Base-by-base conservation (phyloP, 2,113 vertebrate species). In the Odocoileus virginianus region DNA sequence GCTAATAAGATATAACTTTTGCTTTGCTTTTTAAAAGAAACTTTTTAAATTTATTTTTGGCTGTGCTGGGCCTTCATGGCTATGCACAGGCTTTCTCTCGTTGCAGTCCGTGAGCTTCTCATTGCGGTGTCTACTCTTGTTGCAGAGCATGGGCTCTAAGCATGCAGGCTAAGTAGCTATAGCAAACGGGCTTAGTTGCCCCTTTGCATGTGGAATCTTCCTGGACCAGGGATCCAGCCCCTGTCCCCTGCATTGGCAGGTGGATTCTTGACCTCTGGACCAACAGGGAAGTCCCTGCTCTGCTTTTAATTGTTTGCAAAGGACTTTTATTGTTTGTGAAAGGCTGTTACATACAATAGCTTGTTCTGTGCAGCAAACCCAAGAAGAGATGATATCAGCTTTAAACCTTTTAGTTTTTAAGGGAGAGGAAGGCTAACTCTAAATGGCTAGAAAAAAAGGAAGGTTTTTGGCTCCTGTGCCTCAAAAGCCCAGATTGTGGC, bases 351-450 rank as follows among this genome's bases (percentile, higher is more conserved):
- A 58, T 95, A 95, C 79, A 97, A 92, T 96, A 95, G 95, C 93
- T 94, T 94, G 93, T 94, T 97, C 91, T 94, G 54, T 89, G 43
- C 61, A 97, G 40, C 83, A 95, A 54, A 95, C 61, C 40, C 84
- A 89, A 98, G 95, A 95, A 96, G 95, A 95, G 93, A 96, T 97
- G 87, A 47, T 95, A 78, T 97, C 97, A 92, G 78, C 86, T 40
- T 81, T 92, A 89, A 94, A 95, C 96, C 21, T 87, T 97, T 97
- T 97, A 36, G 83, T 96, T 98, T 97, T 97, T 78, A 81, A 58
- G 61, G 36, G 89, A 87, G 93, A 95, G 91, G 76, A 94, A 97
- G 89, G 67, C 50, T 89, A 94, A 89, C 60, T 97, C 40, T 76
- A 58, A 96, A 55, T 89, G 61, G 45, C 82, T 94, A n/a, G 45